Evolutionary conservation across 2,797 vertebrate species (phyloP), one percentile per base, ranked within the genome.

Genomic region (Trichosurus vulpecula): DNA sequence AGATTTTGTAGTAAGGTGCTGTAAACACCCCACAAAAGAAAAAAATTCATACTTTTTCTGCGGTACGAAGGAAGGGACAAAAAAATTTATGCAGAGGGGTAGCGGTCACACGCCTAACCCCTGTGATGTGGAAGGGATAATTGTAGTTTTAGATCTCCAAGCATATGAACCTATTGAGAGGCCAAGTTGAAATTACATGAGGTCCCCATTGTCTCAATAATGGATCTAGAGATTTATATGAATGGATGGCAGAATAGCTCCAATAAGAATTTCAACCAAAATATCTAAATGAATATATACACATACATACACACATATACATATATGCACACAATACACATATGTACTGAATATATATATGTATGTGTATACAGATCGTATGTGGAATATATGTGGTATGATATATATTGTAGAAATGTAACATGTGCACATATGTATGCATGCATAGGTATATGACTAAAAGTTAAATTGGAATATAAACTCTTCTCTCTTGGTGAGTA

Each of bases 21-120:
- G 6, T 74, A 74, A 74, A 74, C 2, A 41, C 16, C 6, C 6
- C 6, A 74, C 25, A 74, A 19, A 41, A 25, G 16, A 41, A 66
- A 66, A 74, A n/a, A n/a, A 66, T 16, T 66, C 4, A n/a, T 14
- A 41, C 14, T 41, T 58, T 57, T 57, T 74, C 35, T 74, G 16
- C 74, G n/a, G 2, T 41, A 8, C 19, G 0, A 41, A 22, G 19
- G n/a, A 2, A 8, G 0, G 16, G 11, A 6, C n/a, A 74, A 41
- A 41, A 74, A 41, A 22, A 74, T 74, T 41, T 74, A 22, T 10
- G 5, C 2, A 8, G 6, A 1, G 12, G 61, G 31, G 5, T 6
- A 0, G 13, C 35, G 14, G 1, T 4, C 35, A 74, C 8, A 4
- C 11, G 2, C 4, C 35, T n/a, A 74, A 74, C 0, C 5, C 19